Conservation (phyloP, 2,113 vertebrate species). For the Thamnophis sirtalis region DNA sequence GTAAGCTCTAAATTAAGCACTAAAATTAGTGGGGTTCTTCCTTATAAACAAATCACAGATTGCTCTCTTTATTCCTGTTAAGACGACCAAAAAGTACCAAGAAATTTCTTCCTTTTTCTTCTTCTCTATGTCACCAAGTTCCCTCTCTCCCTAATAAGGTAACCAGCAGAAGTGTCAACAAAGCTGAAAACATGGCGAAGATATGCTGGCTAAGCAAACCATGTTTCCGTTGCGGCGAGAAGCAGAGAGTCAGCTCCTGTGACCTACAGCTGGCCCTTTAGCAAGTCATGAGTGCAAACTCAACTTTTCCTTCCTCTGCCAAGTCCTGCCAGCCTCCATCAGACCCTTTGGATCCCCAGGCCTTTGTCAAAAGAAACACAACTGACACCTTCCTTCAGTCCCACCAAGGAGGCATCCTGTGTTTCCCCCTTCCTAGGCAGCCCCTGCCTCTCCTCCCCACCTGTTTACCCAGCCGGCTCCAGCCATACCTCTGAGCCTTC, state of each 20-base stretch:
- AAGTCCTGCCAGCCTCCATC: neutral
- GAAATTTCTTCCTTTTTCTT: neutral
- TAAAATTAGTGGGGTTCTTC: neutral
- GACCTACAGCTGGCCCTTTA: neutral
- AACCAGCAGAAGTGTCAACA: neutral
- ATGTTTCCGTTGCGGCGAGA: neutral
- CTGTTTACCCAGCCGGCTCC: neutral
- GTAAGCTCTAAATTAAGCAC: neutral
- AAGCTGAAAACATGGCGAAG: neutral
- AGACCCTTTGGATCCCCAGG: neutral
- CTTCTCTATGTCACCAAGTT: neutral
- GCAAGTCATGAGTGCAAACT: slow-evolving; percentile 30
- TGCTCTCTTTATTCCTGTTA: neutral
- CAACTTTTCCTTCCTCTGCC: neutral
- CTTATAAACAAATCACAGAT: neutral
- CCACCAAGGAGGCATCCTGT: neutral
- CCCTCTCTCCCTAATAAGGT: neutral
- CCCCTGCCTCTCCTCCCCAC: neutral
- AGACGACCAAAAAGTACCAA: neutral
- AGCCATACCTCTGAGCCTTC: slow-evolving; percentile 93
- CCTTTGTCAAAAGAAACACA: neutral
- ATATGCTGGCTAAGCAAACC: neutral
- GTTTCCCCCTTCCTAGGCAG: neutral
- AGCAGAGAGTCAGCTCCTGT: slow-evolving; percentile 6
- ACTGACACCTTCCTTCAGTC: neutral